These are phyloP conservation scores for Bombus breviceps DNA, from an alignment of 1,140 invertebrate species.

Conservation along the genomic window DNA sequence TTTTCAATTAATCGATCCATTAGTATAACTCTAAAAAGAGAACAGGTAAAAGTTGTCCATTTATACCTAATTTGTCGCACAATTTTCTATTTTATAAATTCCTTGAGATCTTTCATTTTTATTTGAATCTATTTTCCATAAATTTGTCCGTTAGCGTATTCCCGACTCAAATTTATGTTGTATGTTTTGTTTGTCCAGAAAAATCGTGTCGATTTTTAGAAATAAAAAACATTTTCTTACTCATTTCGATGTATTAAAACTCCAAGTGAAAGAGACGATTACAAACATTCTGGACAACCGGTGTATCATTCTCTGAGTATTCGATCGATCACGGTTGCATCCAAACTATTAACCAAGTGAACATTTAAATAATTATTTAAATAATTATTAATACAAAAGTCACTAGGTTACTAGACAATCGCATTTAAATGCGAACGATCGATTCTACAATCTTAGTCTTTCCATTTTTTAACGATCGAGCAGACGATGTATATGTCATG, in stretches of 20 bases:
- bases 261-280: too few relatives aligned
- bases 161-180: too few relatives aligned
- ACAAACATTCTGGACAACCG: too few relatives aligned
- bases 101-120: neutral
- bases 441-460: slow-evolving; percentile 29
- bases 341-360: neutral
- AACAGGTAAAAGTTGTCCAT: neutral
- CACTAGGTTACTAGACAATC: slow-evolving; percentile 21
- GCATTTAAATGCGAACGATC: neutral
- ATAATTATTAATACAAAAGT: neutral
- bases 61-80: neutral
- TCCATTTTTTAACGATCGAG: slow-evolving; percentile 10
- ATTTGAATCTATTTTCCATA: neutral
- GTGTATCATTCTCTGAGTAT: neutral
- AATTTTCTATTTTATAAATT: neutral
- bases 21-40: neutral
- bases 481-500: neutral
- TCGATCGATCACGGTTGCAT: neutral
- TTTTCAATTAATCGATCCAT: neutral
- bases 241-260: too few relatives aligned
- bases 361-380: slow-evolving; percentile 18
- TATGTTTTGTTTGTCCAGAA: too few relatives aligned
- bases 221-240: too few relatives aligned
- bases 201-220: too few relatives aligned
- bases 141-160: neutral